phyloP scores from a whole-genome alignment of 2,797 vertebrate genomes.

The Etheostoma perlongum region DNA sequence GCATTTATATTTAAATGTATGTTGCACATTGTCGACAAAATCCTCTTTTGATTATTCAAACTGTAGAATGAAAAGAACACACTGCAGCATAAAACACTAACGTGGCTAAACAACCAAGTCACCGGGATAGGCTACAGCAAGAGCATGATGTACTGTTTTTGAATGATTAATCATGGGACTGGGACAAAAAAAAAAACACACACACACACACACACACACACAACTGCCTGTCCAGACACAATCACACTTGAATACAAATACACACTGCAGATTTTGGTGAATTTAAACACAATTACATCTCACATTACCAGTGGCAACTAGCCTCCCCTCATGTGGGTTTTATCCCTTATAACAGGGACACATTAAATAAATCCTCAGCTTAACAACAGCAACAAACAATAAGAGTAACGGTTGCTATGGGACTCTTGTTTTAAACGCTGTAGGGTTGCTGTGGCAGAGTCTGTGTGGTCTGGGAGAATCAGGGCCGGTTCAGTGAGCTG shows the following conservation, averaged over 20 bases:
- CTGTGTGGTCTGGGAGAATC: slow-evolving; percentile 35
- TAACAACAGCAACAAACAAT: slow-evolving; percentile 35
- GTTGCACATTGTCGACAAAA: slow-evolving; percentile 1
- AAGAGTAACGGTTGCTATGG: slow-evolving; percentile 35
- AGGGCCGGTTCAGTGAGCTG: slow-evolving; percentile 26
- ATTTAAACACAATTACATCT: not conserved
- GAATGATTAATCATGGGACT: slow-evolving; percentile 1
- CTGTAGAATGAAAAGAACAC: not conserved
- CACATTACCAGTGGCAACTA: not conserved
- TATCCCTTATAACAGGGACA: not conserved
- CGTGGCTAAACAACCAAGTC: not conserved
- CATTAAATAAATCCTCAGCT: not conserved
- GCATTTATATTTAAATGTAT: slow-evolving; percentile 8
- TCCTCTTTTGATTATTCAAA: not conserved
- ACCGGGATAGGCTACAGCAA: not conserved
- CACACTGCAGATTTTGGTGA: not conserved
- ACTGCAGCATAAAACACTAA: slow-evolving; percentile 9
- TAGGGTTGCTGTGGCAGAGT: slow-evolving; percentile 16
- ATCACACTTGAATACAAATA: not conserved
- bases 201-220: not conserved
- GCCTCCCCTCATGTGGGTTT: not conserved
- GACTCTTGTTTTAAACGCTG: slow-evolving; percentile 32
- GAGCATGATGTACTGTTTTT: slow-evolving; percentile 3
- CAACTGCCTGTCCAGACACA: not conserved
- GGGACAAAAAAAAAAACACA: not conserved